phyloP scores from a whole-genome alignment of 1,140 invertebrate species.

The Drosophila guanche region DNA sequence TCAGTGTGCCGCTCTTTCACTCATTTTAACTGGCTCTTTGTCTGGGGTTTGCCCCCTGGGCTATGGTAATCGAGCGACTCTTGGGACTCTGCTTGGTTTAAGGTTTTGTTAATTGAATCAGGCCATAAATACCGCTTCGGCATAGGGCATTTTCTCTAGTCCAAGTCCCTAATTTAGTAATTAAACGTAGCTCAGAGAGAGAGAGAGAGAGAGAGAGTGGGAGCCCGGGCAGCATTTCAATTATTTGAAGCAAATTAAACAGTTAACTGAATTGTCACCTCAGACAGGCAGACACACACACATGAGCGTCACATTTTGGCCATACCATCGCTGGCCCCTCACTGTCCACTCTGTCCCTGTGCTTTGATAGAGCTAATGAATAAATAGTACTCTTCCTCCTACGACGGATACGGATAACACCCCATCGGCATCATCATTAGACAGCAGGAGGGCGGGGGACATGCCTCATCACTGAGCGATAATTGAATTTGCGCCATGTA shows the following conservation, averaged over 20 bases:
- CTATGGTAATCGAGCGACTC: constrained; percentile 2
- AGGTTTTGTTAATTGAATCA: constrained; percentile 14
- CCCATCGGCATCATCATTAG: constrained; percentile 28
- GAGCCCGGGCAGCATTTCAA: constrained; percentile 56
- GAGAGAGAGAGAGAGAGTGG: neutral
- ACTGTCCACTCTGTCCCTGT: constrained; percentile 31
- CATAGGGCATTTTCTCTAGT: too few relatives aligned
- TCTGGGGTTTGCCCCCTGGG: too few relatives aligned
- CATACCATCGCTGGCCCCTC: constrained; percentile 16
- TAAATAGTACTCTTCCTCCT: constrained; percentile 52
- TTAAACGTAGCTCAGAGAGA: constrained; percentile 28
- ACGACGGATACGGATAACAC: constrained; percentile 25
- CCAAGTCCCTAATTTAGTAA: constrained; percentile 29
- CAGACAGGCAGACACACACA: constrained; percentile 16
- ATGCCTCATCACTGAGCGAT: constrained; percentile 48
- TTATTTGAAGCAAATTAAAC: constrained; percentile 81
- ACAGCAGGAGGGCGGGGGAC: neutral
- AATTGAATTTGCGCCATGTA: constrained; percentile 71
- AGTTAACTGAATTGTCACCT: constrained; percentile 76
- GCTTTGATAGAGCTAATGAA: constrained; percentile 55
- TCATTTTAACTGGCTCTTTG: neutral
- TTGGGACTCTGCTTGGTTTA: constrained; percentile 1
- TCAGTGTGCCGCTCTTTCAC: constrained; percentile 1
- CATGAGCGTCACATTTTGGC: constrained; percentile 33
- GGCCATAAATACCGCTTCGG: constrained; percentile 1